These are phyloP conservation scores for Nerophis lumbriciformis DNA, from an alignment of 2,113 vertebrate genomes.

Conservation along the genomic window DNA sequence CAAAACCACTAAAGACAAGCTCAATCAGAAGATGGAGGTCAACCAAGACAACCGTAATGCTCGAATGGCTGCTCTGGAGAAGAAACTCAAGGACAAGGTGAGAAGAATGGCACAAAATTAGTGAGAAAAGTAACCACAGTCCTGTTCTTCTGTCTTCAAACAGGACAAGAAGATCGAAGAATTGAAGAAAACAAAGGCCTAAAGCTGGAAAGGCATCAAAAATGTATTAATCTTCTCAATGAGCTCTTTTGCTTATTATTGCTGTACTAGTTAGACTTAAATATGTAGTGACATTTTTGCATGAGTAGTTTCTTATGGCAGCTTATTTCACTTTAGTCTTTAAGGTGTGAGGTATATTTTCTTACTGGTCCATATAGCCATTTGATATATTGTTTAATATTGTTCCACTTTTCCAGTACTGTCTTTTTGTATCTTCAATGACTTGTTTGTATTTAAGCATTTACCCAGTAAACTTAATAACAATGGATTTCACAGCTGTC, in stretches of 20 bases:
- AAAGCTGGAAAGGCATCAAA: constrained; percentile 77
- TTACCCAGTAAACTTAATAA: not conserved
- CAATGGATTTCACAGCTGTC: not conserved
- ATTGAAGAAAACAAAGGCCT: constrained; percentile 90
- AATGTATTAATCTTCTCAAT: constrained; percentile 77
- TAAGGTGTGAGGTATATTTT: constrained; percentile 13
- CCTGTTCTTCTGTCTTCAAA: not conserved
- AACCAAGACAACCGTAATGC: constrained; percentile 93
- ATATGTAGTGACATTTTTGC: not conserved
- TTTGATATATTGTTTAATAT: constrained; percentile 1
- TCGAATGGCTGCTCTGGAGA: constrained; percentile 86
- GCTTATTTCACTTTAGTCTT: constrained; percentile 30
- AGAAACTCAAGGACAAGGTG: constrained; percentile 94
- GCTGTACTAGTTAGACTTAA: constrained; percentile 57
- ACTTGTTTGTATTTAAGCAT: not conserved
- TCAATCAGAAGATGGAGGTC: constrained; percentile 93
- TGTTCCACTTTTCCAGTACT: constrained; percentile 9
- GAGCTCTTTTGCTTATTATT: constrained; percentile 49
- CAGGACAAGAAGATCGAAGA: constrained; percentile 96
- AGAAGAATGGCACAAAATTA: not conserved
- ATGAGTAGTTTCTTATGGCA: constrained; percentile 37
- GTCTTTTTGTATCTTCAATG: not conserved
- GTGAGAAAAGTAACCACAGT: not conserved
- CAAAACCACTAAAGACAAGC: constrained; percentile 95
- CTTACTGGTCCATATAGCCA: constrained; percentile 3